These are phyloP conservation scores for Avahi laniger DNA, from an alignment of 2,797 vertebrate genomes.

Conservation along the genomic window DNA sequence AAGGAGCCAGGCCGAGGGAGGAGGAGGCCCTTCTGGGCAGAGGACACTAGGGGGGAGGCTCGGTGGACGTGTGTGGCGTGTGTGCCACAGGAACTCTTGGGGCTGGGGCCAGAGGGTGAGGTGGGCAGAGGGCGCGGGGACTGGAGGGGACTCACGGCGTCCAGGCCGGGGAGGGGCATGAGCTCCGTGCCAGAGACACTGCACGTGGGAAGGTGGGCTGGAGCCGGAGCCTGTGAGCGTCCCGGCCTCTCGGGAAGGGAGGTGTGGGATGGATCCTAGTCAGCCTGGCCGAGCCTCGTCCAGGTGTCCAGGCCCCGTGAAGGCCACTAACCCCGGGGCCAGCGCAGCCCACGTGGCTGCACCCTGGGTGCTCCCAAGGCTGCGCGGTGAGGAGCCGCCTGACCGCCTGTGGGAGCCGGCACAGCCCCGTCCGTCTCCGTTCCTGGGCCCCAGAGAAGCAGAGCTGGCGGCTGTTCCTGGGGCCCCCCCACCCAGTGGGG, in stretches of 20 bases:
- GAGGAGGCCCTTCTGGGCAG: not conserved
- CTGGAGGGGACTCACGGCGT: not conserved
- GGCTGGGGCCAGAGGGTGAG: not conserved
- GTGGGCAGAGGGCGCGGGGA: not conserved
- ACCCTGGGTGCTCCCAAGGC: not conserved
- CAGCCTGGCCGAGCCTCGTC: not conserved
- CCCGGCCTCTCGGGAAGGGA: not conserved
- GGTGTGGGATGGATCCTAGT: fast-evolving
- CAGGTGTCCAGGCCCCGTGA: not conserved
- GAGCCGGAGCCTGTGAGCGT: fast-evolving
- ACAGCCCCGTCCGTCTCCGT: not conserved
- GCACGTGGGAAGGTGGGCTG: not conserved
- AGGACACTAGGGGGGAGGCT: not conserved
- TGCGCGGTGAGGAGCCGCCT: fast-evolving
- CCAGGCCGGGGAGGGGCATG: not conserved
- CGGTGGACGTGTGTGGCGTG: not conserved
- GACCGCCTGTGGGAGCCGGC: not conserved
- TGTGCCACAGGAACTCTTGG: not conserved
- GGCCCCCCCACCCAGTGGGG: not conserved
- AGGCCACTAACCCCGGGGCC: not conserved
- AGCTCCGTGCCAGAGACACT: not conserved
- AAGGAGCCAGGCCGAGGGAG: not conserved
- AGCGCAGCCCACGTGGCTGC: fast-evolving
- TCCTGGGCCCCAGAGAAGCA: not conserved
- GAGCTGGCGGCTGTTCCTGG: fast-evolving